Conservation (phyloP, 2,797 vertebrate species). For the Phrynocephalus forsythii region DNA sequence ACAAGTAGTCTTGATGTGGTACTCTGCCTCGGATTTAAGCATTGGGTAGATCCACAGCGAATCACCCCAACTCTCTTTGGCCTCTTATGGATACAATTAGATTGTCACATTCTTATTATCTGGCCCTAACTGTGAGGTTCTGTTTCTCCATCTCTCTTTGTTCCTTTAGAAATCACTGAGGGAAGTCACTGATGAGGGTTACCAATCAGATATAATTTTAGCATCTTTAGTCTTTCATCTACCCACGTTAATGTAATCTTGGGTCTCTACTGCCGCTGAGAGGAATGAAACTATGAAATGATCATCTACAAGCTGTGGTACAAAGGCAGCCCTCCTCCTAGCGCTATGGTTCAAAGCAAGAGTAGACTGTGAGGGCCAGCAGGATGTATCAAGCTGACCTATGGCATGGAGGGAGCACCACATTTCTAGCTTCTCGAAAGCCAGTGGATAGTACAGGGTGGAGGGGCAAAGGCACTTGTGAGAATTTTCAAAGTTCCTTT, state of each 20-base stretch:
- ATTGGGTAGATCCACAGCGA: background rate
- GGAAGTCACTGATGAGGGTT: background rate
- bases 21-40: background rate
- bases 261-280: background rate
- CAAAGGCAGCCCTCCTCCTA: background rate
- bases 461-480: no score
- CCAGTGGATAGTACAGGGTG: no score
- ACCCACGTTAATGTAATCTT: background rate
- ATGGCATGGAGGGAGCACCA: no score
- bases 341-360: background rate
- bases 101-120: conserved; percentile 5
- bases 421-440: background rate
- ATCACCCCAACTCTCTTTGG: background rate
- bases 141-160: conserved; percentile 6
- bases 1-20: background rate
- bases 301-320: background rate
- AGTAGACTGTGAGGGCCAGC: no score
- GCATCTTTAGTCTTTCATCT: conserved; percentile 14
- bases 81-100: background rate
- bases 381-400: background rate
- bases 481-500: background rate
- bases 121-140: background rate
- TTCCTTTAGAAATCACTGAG: background rate
- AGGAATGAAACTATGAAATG: background rate
- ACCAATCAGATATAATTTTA: conserved; percentile 20